Evolutionary conservation across 2,797 vertebrate genomes (phyloP).

Genomic region (Thunnus albacares): DNA sequence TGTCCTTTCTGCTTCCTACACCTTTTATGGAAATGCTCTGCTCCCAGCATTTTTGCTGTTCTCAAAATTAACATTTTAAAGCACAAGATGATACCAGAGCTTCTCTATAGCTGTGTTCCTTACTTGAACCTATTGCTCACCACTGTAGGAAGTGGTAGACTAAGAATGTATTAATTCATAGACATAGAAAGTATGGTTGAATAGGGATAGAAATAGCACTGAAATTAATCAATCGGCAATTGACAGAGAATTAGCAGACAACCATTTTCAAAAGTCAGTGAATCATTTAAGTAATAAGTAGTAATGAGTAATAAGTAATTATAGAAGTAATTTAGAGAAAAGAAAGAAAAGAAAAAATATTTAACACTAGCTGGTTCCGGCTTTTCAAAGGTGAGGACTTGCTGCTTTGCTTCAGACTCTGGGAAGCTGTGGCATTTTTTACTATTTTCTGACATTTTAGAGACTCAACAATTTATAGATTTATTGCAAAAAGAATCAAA

Average conservation of each 20-base stretch:
- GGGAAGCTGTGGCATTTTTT: neutral
- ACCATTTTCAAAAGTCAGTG: too few species aligned
- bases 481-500: neutral
- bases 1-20: neutral
- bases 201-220: neutral
- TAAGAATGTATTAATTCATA: neutral
- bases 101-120: too few species aligned
- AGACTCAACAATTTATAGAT: neutral
- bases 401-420: neutral
- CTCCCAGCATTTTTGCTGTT: neutral
- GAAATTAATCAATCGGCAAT: neutral
- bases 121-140: neutral
- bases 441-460: neutral
- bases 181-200: neutral
- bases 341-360: too few species aligned
- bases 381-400: too few species aligned
- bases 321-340: too few species aligned
- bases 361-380: too few species aligned
- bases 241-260: neutral
- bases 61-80: neutral
- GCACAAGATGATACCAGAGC: neutral
- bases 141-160: neutral
- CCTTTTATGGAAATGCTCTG: slow-evolving; percentile 5
- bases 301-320: too few species aligned
- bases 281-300: too few species aligned